Conservation (phyloP, 2,888 invertebrate genomes). For the Drymonia ruficornis region DNA sequence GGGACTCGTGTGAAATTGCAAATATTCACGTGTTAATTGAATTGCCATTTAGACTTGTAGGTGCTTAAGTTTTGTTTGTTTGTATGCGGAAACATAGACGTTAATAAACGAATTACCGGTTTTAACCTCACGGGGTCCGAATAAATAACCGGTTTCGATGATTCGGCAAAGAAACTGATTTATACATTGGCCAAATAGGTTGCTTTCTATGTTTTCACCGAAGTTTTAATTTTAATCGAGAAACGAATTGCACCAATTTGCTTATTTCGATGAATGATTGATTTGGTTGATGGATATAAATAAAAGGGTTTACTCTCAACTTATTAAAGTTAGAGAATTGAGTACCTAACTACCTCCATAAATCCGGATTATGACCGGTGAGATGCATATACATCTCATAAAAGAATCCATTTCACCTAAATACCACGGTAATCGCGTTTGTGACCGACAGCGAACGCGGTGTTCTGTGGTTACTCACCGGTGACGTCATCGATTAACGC, state of each 20-base stretch:
- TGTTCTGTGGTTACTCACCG: constrained; percentile 69
- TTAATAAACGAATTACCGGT: constrained; percentile 23
- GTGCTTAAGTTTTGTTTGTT: constrained; percentile 9
- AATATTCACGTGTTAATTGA: constrained; percentile 9
- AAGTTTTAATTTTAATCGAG: constrained; percentile 3
- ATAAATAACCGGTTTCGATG: constrained; percentile 28
- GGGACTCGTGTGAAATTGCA: constrained; percentile 3
- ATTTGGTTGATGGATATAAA: too few relatives aligned
- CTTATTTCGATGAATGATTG: background rate
- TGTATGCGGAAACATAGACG: constrained; percentile 8
- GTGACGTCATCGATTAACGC: constrained; percentile 76
- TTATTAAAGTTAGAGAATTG: too few relatives aligned
- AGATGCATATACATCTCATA: constrained; percentile 34
- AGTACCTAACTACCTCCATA: constrained; percentile 1
- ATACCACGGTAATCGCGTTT: constrained; percentile 60
- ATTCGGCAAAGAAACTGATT: constrained; percentile 31
- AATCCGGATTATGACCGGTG: constrained; percentile 13
- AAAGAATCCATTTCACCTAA: constrained; percentile 59
- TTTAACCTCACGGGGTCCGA: constrained; percentile 11
- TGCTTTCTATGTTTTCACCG: constrained; percentile 33
- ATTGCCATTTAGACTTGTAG: constrained; percentile 5
- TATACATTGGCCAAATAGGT: constrained; percentile 18
- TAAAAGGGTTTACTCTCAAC: too few relatives aligned
- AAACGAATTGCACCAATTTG: background rate
- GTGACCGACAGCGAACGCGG: constrained; percentile 54